Evolutionary conservation across 1,140 invertebrate genomes (phyloP), one percentile per base, ranked within the genome.

Genomic region (Sitophilus oryzae): DNA sequence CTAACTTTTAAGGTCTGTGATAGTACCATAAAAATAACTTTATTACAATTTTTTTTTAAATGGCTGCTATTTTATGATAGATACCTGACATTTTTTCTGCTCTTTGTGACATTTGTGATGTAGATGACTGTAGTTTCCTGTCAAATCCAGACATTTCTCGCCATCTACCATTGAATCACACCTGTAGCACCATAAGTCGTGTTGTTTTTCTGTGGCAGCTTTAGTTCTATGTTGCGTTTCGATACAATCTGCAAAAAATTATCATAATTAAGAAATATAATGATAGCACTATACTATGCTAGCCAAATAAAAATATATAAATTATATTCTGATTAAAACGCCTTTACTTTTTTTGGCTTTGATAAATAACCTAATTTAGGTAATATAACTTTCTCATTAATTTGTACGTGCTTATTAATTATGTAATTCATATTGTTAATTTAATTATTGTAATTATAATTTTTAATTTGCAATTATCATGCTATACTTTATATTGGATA

Each of bases 1-100:
- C n/a, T n/a, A n/a, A n/a, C n/a, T n/a, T n/a, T n/a, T n/a, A n/a
- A n/a, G n/a, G n/a, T n/a, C n/a, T n/a, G n/a, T n/a, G n/a, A n/a
- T n/a, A n/a, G 36, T 38, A 34, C 34, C 14, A 9, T 14, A 34
- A 15, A 30, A 34, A 16, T 34, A 0, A 19, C 10, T 52, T 58
- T n/a, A n/a, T n/a, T n/a, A n/a, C n/a, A n/a, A n/a, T n/a, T n/a
- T n/a, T n/a, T n/a, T n/a, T n/a, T n/a, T n/a, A n/a, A n/a, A n/a
- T n/a, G n/a, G n/a, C n/a, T n/a, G n/a, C n/a, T n/a, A n/a, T n/a
- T n/a, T n/a, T n/a, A n/a, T n/a, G n/a, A n/a, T n/a, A n/a, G n/a
- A n/a, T n/a, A 89, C 87, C 83, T 88, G 87, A 69, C 88, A 91
- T 34, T 82, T 82, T 56, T 84, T 77, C 60, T 82, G 78, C 52